Evolutionary conservation across 2,113 vertebrate genomes (phyloP), one percentile per base, ranked within the genome.

Genomic region (Bujurquina vittata): DNA sequence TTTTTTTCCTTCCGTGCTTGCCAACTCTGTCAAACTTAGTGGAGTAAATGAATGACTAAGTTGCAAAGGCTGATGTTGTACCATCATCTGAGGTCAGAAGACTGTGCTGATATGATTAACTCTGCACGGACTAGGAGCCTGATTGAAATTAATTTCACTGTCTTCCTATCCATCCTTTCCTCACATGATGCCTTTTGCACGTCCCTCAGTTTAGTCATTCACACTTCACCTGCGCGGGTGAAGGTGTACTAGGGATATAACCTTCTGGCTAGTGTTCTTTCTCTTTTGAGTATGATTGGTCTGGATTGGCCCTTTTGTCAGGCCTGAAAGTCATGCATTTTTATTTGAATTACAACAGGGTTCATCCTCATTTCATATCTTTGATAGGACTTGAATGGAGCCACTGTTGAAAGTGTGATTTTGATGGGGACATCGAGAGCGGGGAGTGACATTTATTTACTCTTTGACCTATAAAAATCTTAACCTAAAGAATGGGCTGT

Each of bases 31-130:
- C 87, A 69, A 78, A 81, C 54, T 85, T 89, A 92, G 90, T 89
- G 69, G 82, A 74, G 59, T 76, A 93, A 91, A 93, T 93, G 73
- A 93, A 91, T 83, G 78, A 91, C 82, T 79, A 56, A 86, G 88
- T 91, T 90, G 60, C 52, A 17, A 77, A 81, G 85, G 88, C 77
- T 89, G 84, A 84, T 92, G 87, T 88, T 22, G 69, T 59, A n/a
- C 54, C 77, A 77, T 85, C 57, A 17, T 80, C 75, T 69, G 80
- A 89, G 92, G 92, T 93, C 84, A 88, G 72, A 61, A 73, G 69
- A 79, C 73, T 37, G 33, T 85, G 87, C 90, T 90, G 85, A 90
- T 90, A 75, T 92, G 84, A 91, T 93, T 90, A 95, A 91, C 84
- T 92, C 88, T 86, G 77, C 81, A 91, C n/a, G 90, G 83, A 90